phyloP scores from a whole-genome alignment of 2,888 invertebrate species.

The Ptilodon capucinus region DNA sequence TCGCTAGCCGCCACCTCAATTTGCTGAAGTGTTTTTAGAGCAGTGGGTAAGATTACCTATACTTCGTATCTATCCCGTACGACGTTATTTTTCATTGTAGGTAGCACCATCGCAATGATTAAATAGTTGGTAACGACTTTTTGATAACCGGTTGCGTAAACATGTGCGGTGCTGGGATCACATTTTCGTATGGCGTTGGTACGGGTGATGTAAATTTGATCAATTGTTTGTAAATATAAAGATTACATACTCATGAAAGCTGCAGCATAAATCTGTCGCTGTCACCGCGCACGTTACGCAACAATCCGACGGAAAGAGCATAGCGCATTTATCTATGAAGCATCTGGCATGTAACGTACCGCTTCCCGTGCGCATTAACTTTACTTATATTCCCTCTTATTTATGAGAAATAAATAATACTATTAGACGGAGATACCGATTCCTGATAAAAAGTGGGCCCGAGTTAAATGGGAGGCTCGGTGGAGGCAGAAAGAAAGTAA shows the following conservation, averaged over 20 bases:
- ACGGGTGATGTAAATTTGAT: slow-evolving; percentile 41
- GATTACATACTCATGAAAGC: slow-evolving; percentile 44
- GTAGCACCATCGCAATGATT: not conserved
- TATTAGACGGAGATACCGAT: slow-evolving; percentile 82
- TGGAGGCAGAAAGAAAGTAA: slow-evolving; percentile 82
- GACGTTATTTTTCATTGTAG: too few relatives aligned
- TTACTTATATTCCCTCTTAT: slow-evolving; percentile 79
- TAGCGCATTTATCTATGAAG: slow-evolving; percentile 67
- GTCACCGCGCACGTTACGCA: slow-evolving; percentile 64
- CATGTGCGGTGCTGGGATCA: not conserved
- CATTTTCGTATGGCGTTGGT: not conserved
- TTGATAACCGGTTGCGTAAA: not conserved
- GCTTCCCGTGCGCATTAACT: slow-evolving; percentile 77
- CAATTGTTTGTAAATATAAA: slow-evolving; percentile 60
- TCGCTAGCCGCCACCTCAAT: slow-evolving; percentile 41
- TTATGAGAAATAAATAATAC: slow-evolving; percentile 83
- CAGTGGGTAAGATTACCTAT: slow-evolving; percentile 6
- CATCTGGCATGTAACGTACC: slow-evolving; percentile 75
- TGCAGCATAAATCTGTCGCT: slow-evolving; percentile 51
- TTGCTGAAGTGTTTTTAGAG: slow-evolving; percentile 16
- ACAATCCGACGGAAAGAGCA: slow-evolving; percentile 56
- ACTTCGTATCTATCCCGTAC: slow-evolving; percentile 11
- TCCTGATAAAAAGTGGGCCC: slow-evolving; percentile 82
- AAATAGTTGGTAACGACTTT: not conserved
- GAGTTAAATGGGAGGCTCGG: slow-evolving; percentile 81